Base-by-base conservation (phyloP, 35 echinoderm and acorn worm genomes). In the Ptychodera flava region DNA sequence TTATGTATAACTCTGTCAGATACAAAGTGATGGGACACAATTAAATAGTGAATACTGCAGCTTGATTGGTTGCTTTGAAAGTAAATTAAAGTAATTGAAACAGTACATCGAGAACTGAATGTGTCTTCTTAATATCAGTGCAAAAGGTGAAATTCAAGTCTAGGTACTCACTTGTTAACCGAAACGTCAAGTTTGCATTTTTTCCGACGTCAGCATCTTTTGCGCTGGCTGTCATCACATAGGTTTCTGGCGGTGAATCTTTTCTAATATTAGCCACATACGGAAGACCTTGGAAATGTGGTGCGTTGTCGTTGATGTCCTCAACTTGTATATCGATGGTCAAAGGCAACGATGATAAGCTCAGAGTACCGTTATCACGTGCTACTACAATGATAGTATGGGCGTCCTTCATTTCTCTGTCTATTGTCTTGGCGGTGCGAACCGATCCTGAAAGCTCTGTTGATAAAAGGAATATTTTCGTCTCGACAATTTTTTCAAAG, bases 241-340 rank as follows among this genome's bases (percentile, higher is more conserved):
- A 64, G 0, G 88, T 92, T 77, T 90, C 88, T 0, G 78, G 77
- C 22, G 84, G 38, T 1, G 88, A 88, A 79, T 98, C 84, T 35
- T 98, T 92, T 52, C 78, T 64, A 33, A 98, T 64, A 36, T 28
- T 92, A 16, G 92, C 95, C 35, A 84, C 6, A 22, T 64, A 64
- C 22, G 78, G 84, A 90, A 94, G 32, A 83, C 84, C 6, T 87
- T 93, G 45, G 85, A 99, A 99, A 15, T 83, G 88, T 1, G 96
- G 96, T 33, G 85, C 87, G 35, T 94, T 99, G 87, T 99, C 96
- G 32, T 99, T 94, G 31, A 92, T 85, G 80, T 99, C 96, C 15
- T 81, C 35, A 0, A 99, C 81, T 6, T 12, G 6, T 12, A 64
- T 12, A 6, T 6, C 45, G 22, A 64, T 64, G 22, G 22, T 12